Percentiles rank a stretch among this genome's conserved stretches.
phyloP scores from a whole-genome alignment of 2,888 invertebrate genomes.

The Drosophila flavopinicola region DNA sequence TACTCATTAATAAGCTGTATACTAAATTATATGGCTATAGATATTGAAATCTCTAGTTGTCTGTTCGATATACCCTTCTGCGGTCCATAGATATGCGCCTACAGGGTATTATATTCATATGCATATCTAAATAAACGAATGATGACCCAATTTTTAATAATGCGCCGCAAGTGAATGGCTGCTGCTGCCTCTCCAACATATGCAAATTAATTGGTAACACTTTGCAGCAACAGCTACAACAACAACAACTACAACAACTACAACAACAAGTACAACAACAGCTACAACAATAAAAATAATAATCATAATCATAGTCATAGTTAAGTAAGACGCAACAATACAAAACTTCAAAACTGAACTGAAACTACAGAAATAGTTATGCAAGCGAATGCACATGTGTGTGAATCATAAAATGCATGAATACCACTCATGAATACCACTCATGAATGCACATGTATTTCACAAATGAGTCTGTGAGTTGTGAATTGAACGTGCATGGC shows the following conservation, averaged over 20 bases:
- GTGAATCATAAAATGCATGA: conserved; percentile 48
- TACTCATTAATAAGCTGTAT: no score
- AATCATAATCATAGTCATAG: conserved; percentile 30
- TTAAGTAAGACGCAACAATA: conserved; percentile 56
- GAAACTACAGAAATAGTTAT: conserved; percentile 39
- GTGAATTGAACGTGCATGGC: conserved; percentile 68
- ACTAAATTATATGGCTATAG: no score
- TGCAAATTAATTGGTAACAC: conserved; percentile 79
- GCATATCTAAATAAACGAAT: conserved; percentile 35
- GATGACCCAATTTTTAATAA: conserved; percentile 60
- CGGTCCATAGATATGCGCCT: no score
- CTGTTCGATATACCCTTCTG: no score
- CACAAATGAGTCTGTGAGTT: conserved; percentile 56
- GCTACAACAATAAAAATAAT: conserved; percentile 20
- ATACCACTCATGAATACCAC: conserved; percentile 43
- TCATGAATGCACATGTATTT: conserved; percentile 28
- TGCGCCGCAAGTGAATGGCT: conserved; percentile 67
- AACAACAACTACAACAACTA: conserved; percentile 10
- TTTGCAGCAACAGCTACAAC: conserved; percentile 49
- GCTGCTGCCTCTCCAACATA: conserved; percentile 55
- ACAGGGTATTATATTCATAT: conserved; percentile 34
- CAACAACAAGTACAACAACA: conserved; percentile 27
- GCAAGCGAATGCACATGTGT: conserved; percentile 49
- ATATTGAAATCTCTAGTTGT: no score
- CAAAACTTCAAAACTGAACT: conserved; percentile 48